phyloP scores from a whole-genome alignment of 2,888 invertebrate genomes.

The Micoletzkya japonica region DNA sequence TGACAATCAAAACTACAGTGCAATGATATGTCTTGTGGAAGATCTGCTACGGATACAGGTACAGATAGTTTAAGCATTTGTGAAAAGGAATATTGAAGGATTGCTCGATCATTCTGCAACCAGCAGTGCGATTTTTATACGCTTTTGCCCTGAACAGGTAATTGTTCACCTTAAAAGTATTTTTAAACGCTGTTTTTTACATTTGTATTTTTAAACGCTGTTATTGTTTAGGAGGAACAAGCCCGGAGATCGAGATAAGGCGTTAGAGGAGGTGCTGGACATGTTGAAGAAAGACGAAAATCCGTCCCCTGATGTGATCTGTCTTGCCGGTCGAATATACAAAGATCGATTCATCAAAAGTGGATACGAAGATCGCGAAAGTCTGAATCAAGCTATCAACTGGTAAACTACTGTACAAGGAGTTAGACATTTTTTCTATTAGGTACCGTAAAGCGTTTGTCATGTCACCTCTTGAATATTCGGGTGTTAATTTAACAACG shows the following conservation, averaged over 20 bases:
- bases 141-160: conserved; percentile 93
- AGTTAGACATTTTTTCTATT: conserved; percentile 14
- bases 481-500: conserved; percentile 96
- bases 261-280: conserved; percentile 85
- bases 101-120: conserved; percentile 83
- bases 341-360: conserved; percentile 88
- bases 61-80: too few species aligned
- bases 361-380: conserved; percentile 82
- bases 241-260: conserved; percentile 90
- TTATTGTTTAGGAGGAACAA: conserved; percentile 77
- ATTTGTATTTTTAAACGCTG: background rate
- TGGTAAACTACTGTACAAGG: conserved; percentile 72
- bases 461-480: conserved; percentile 97
- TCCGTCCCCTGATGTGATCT: conserved; percentile 69
- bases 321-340: conserved; percentile 94
- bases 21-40: conserved; percentile 93
- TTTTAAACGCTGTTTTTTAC: background rate
- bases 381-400: conserved; percentile 86
- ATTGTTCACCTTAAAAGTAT: conserved; percentile 24
- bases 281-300: conserved; percentile 73
- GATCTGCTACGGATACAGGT: conserved; percentile 87
- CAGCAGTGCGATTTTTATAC: conserved; percentile 87
- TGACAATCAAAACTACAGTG: conserved; percentile 71
- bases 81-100: too few species aligned
- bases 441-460: conserved; percentile 76